Evolutionary conservation across 2,797 vertebrate genomes (phyloP), one percentile per base, ranked within the genome.

Genomic region (Apogon talboti): DNA sequence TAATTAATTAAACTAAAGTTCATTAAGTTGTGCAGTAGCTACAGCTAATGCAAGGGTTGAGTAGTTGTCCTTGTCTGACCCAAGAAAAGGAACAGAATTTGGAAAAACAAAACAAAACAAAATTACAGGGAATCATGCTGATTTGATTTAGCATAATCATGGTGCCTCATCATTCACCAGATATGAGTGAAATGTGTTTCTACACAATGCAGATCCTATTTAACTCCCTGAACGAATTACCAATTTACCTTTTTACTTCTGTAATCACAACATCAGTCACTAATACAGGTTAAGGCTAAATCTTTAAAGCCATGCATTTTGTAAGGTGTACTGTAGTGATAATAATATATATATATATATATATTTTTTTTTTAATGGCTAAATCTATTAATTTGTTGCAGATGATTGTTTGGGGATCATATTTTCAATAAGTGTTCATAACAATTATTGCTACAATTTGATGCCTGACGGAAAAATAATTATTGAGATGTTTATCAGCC

Each of bases 61-160:
- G 11, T 16, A 14, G 7, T 11, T 21, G n/a, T 9, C 19, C 18
- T n/a, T 16, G 8, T 46, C 5, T 30, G 15, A 28, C 18, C 10
- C 11, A 16, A 24, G 14, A 28, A 53, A 51, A 2, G 0, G 18
- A 28, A 38, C 16, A 52, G 14, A 35, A 21, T 43, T 5, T 14
- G 1, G 9, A n/a, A n/a, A n/a, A n/a, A n/a, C n/a, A 67, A 7
- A 58, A 24, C 14, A 19, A 59, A 70, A 56, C 35, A 40, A n/a
- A 47, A 19, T 12, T 9, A 8, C 13, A 28, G 46, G 58, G 66
- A 57, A 58, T 58, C 8, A 11, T 43, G 38, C 16, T 62, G 12
- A 66, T 63, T 51, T 42, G 15, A 76, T 66, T 64, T 10, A 38
- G 15, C n/a, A 16, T 45, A 56, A 60, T 64, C 53, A 70, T 48